These are phyloP conservation scores for Hozukius guyotensis DNA, from an alignment of 2,797 vertebrate species.

Conservation along the genomic window DNA sequence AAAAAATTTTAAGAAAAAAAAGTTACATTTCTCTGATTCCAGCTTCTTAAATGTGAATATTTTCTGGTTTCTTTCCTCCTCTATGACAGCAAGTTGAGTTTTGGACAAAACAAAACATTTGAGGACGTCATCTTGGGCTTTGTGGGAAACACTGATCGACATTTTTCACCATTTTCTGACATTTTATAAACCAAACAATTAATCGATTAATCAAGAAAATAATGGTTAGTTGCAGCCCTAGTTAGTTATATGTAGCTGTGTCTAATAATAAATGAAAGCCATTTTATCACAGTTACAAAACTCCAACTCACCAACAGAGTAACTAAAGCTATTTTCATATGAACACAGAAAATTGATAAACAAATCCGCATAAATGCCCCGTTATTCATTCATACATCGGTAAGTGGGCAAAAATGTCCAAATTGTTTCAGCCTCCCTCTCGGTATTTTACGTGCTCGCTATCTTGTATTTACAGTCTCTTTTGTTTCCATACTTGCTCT, in stretches of 20 bases:
- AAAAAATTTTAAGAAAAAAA: too few relatives aligned
- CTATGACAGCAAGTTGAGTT: too few relatives aligned
- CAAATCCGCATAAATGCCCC: background rate
- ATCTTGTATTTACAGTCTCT: constrained; percentile 66
- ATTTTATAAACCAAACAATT: too few relatives aligned
- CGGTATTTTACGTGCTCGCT: constrained; percentile 25
- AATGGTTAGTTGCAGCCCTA: too few relatives aligned
- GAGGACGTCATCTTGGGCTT: too few relatives aligned
- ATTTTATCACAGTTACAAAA: background rate
- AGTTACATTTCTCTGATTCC: too few relatives aligned
- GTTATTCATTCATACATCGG: constrained; percentile 24
- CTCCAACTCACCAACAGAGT: background rate
- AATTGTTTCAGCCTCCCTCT: constrained; percentile 22
- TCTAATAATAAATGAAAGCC: background rate
- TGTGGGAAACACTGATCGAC: too few relatives aligned
- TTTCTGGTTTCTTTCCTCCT: too few relatives aligned
- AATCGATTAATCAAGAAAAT: too few relatives aligned
- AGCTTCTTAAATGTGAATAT: too few relatives aligned
- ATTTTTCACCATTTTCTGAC: too few relatives aligned
- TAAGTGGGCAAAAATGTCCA: background rate
- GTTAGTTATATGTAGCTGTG: background rate
- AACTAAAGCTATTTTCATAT: background rate
- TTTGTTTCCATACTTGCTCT: constrained; percentile 35
- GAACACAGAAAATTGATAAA: background rate
- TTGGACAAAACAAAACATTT: too few relatives aligned